Base-by-base conservation (phyloP, 1,140 invertebrate species). In the Hirudo medicinalis region DNA sequence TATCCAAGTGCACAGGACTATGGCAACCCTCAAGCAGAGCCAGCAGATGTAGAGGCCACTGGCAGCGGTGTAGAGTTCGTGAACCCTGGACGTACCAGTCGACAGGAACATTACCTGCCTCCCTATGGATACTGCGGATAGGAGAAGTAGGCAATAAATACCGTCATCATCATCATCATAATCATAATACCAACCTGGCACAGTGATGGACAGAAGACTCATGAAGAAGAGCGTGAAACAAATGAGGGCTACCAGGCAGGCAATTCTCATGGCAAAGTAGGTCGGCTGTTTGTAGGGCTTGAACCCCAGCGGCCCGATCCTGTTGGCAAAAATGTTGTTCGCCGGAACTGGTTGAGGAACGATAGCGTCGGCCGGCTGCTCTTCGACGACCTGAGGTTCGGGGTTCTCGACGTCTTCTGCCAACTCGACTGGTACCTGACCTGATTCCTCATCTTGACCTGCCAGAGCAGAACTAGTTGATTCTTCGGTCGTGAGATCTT, bases 61-160 rank as follows among this genome's bases (percentile, higher is more conserved):
- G 0, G 93, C 91, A 0, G 92, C 90, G 0, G 94, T 98, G 78
- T 98, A 97, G 0, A 98, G 82, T 81, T 99, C 96, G 79, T 98
- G 94, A 0, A 96, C 88, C 63, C 86, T 79, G 2, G 77, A 85
- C 6, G 87, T 86, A 6, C 80, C 80, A 75, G 80, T 79, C 90
- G 91, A 94, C 3, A 94, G 75, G 0, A 88, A 86, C 90, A 96
- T 92, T 13, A 93, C 85, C 75, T 88, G 86, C 15, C 92, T 85
- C 8, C 94, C 94, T 73, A 95, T 85, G 83, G 88, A 92, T 17
- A 92, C 92, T 80, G 77, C 3, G 9, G 57, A 13, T 8, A 22
- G 57, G 22, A 25, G 11, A 11, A 32, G 20, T 19, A 63, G 22
- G 57, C 25, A 57, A 5, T 40, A 63, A 71, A 29, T 29, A 20